phyloP scores from a whole-genome alignment of 1,140 invertebrate genomes.

The Lysiphlebus fabarum region DNA sequence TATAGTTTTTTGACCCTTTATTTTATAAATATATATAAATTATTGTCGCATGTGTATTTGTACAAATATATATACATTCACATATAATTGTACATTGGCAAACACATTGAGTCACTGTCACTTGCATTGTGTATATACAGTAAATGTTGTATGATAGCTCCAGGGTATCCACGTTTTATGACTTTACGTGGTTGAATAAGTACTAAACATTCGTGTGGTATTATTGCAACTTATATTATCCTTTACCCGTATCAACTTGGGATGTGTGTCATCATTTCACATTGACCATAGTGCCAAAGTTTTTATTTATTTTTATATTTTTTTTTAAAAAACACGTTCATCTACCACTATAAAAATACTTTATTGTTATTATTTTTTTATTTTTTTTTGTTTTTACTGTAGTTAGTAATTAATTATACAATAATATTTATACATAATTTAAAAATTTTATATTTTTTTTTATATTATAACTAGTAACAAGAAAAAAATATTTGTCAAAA shows the following conservation, averaged over 20 bases:
- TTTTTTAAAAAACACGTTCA: no score
- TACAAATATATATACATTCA: neutral
- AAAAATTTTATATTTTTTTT: no score
- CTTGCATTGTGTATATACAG: neutral
- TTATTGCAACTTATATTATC: slow-evolving; percentile 32
- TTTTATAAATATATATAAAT: neutral
- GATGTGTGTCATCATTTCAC: slow-evolving; percentile 11
- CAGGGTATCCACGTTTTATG: slow-evolving; percentile 37
- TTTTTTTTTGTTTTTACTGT: no score
- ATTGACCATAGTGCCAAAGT: no score
- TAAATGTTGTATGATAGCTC: slow-evolving; percentile 10
- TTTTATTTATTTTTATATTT: no score
- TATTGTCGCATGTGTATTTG: neutral
- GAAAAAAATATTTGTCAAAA: no score
- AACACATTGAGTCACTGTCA: neutral
- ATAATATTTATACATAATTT: no score
- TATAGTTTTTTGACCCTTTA: neutral
- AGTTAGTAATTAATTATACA: no score
- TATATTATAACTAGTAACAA: no score
- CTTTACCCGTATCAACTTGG: slow-evolving; percentile 28
- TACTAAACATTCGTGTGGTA: slow-evolving; percentile 28
- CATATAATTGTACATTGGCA: neutral
- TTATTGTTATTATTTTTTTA: no score
- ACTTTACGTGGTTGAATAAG: slow-evolving; percentile 38
- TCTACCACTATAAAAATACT: no score